Evolutionary conservation across 37 sponge, comb jelly and placozoan genomes (phyloP).

Genomic region (Spongilla lacustris): DNA sequence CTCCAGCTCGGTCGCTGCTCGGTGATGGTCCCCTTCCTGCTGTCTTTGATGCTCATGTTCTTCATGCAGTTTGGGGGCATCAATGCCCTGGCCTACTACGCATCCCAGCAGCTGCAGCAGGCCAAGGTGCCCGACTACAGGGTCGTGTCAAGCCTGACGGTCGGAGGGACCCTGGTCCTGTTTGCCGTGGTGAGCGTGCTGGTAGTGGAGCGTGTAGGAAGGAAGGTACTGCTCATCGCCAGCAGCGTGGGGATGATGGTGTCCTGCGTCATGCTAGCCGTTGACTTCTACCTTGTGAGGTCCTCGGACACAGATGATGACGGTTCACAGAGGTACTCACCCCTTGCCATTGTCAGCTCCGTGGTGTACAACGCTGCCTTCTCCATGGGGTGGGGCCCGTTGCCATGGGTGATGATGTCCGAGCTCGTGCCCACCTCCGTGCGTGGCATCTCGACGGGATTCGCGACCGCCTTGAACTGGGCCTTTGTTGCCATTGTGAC

Average conservation of each 20-base stretch:
- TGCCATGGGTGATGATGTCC: constrained; percentile 49
- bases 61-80: constrained; percentile 76
- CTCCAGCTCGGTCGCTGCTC: constrained; percentile 21
- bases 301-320: neutral
- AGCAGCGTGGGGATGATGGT: constrained; percentile 54
- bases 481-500: constrained; percentile 8
- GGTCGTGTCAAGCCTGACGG: constrained; percentile 26
- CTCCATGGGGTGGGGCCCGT: constrained; percentile 60
- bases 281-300: constrained; percentile 26
- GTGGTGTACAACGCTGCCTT: constrained; percentile 29
- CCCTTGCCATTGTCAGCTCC: constrained; percentile 24
- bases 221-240: constrained; percentile 57
- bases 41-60: constrained; percentile 52
- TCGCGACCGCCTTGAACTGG: constrained; percentile 35
- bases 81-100: constrained; percentile 64
- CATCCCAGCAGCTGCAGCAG: constrained; percentile 37
- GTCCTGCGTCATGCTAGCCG: constrained; percentile 39
- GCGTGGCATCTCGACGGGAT: constrained; percentile 26
- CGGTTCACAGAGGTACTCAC: neutral
- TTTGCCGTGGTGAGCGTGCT: constrained; percentile 60
- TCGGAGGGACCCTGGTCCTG: constrained; percentile 50
- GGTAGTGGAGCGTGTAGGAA: constrained; percentile 71
- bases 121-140: constrained; percentile 1
- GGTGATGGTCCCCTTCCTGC: constrained; percentile 34
- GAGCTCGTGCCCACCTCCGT: constrained; percentile 50